Conservation (phyloP, 1,140 invertebrate species). For the Campoletis sonorensis region DNA sequence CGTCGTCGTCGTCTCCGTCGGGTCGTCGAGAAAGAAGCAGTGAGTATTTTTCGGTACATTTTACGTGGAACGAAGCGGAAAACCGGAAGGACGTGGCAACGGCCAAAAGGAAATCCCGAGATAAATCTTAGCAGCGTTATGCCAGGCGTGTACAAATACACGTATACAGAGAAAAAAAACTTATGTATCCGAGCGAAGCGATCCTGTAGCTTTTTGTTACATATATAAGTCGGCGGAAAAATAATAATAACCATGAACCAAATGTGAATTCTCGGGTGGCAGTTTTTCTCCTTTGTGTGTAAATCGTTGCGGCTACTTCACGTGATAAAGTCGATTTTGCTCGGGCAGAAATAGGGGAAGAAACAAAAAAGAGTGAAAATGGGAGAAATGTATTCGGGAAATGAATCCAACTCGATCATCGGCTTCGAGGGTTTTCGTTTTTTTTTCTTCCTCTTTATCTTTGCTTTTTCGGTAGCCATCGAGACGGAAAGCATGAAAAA, state of each 20-base stretch:
- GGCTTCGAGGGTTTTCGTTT: conserved; percentile 5
- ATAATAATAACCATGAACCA: conserved; percentile 1
- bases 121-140: conserved; percentile 39
- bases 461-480: neutral
- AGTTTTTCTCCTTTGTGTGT: conserved; percentile 15
- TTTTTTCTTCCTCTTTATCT: neutral
- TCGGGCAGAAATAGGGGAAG: neutral
- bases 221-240: conserved; percentile 3
- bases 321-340: conserved; percentile 35
- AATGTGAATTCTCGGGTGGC: conserved; percentile 17
- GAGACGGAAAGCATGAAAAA: neutral
- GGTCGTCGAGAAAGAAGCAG: conserved; percentile 20
- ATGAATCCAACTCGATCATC: conserved; percentile 32
- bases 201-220: conserved; percentile 7
- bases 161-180: neutral
- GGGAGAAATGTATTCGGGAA: conserved; percentile 40
- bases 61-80: conserved; percentile 42
- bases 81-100: conserved; percentile 41
- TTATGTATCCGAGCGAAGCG: conserved; percentile 1
- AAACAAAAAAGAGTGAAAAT: neutral
- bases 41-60: conserved; percentile 40
- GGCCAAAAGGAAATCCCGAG: conserved; percentile 45
- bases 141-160: conserved; percentile 10
- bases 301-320: conserved; percentile 26
- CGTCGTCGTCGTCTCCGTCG: neutral